Base-by-base conservation (phyloP, 30 jellyfish, hydroid and myxozoan genomes). In the Calvadosia cruxmelitensis region DNA sequence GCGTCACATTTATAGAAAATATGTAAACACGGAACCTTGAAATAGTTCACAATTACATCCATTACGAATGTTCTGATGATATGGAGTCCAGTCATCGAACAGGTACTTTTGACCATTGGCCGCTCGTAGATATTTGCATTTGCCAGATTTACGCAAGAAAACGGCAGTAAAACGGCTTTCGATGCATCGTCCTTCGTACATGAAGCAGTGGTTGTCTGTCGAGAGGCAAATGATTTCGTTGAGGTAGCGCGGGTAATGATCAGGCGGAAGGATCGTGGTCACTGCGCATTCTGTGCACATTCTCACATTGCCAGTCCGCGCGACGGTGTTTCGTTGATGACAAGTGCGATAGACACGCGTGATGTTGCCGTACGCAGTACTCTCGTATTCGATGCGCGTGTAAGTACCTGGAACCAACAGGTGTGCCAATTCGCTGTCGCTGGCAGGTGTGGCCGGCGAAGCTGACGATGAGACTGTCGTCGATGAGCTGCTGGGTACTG, bases 141-240 rank as follows among this genome's bases (percentile, higher is more conserved):
- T 50, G 35, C 82, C 82, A 16, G 71, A 52, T 50, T 78, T 78
- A 66, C 63, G 78, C 62, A 78, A 68, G 52, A 78, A 78, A 32
- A 69, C 49, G 2, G 66, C 28, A 1, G 83, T 67, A 31, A 78
- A 50, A 12, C 48, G 24, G 62, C 66, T 70, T 1, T 75, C 25
- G 0, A 53, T 16, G 42, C 91, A 78, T 26, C 31, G 52, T 3
- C 91, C 91, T 52, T 78, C 84, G 31, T 78, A 82, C 23, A 26
- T 63, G 71, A 78, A 69, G 48, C 91, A 78, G 0, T 52, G n/a
- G 15, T 48, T 15, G 28, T 53, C 34, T 26, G 34, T 69, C 15
- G 77, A 70, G 32, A 65, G 50, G 57, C 91, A 78, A 1, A 78
- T 78, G 24, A 78, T 77, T 69, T 78, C 83, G 33, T 78, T 78